These are phyloP conservation scores for Linnaemya tessellans DNA, from an alignment of 2,888 invertebrate species.

Conservation along the genomic window DNA sequence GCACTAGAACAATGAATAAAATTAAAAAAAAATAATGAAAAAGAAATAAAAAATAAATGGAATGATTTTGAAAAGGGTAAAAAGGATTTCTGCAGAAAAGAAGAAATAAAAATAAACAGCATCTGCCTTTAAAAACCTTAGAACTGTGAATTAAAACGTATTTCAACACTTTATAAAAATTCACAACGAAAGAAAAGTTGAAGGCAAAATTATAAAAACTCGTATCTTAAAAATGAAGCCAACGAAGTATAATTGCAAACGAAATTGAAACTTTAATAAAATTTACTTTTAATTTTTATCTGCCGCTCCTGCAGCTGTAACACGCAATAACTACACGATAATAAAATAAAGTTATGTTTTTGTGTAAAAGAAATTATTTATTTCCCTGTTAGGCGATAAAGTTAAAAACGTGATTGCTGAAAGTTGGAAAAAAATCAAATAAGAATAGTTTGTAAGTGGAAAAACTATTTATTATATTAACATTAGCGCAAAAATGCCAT, in stretches of 20 bases:
- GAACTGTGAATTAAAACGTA: slow-evolving; percentile 61
- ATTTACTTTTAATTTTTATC: slow-evolving; percentile 1
- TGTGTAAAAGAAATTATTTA: background rate
- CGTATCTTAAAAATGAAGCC: slow-evolving; percentile 5
- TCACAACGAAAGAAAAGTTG: background rate
- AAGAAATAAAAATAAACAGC: background rate
- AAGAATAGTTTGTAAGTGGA: background rate
- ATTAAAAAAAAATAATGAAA: background rate
- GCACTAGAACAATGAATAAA: background rate
- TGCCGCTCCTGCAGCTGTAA: background rate
- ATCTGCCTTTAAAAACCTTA: slow-evolving; percentile 13
- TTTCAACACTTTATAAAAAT: slow-evolving; percentile 56
- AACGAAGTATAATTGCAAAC: slow-evolving; percentile 52
- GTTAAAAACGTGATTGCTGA: background rate
- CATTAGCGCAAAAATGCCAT: background rate
- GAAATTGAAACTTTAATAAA: slow-evolving; percentile 55
- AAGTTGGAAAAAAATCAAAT: background rate
- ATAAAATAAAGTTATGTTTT: slow-evolving; percentile 12
- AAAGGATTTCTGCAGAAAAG: slow-evolving; percentile 6
- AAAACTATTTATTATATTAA: background rate
- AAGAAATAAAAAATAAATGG: background rate
- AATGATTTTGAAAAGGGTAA: slow-evolving; percentile 46
- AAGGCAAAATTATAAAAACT: slow-evolving; percentile 4
- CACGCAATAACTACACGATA: slow-evolving; percentile 26
- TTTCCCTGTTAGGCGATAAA: background rate